Base-by-base conservation (phyloP, 2,797 vertebrate species). In the Clarias laeviceps region DNA sequence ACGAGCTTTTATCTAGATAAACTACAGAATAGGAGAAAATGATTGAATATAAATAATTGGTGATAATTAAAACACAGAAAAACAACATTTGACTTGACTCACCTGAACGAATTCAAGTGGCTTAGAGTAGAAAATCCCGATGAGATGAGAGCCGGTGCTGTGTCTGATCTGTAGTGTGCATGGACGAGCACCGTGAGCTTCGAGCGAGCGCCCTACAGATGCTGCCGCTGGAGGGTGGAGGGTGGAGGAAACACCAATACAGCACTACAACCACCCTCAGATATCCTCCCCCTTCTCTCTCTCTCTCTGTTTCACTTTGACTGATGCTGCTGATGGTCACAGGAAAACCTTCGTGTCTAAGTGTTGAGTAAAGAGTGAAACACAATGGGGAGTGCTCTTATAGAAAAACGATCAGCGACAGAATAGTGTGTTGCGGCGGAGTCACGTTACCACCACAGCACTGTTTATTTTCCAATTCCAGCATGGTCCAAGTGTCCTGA, bases 191-290 rank as follows among this genome's bases (percentile, higher is more conserved):
- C 37, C 15, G 57, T 24, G 74, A 62, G 87, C 84, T 88, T 73
- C 56, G 85, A 76, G 76, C 56, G 85, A 66, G 76, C 84, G 61
- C 79, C 64, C 68, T 70, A 74, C 88, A 86, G 86, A 91, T 87
- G 89, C 90, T 91, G 86, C 77, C 65, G 86, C 85, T 85, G 88
- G 82, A 89, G 91, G 89, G 88, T 85, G 88, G 82, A 89, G 91
- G 89, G 88, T 89, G 88, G 87, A 84, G 79, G 80, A 90, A 90
- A 91, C 91, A 91, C 89, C 87, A 91, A 88, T 88, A 66, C 89
- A 87, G 84, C 80, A 86, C 82, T 72, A 82, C 65, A 70, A 9
- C 20, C 56, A 45, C 34, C 24, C 15, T 62, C 76, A 80, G 29
- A 66, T 4, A 61, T 27, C 64, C 29, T 3, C 29, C 29, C 45